Evolutionary conservation across 1,140 invertebrate species (phyloP).

Genomic region (Saccostrea echinata): DNA sequence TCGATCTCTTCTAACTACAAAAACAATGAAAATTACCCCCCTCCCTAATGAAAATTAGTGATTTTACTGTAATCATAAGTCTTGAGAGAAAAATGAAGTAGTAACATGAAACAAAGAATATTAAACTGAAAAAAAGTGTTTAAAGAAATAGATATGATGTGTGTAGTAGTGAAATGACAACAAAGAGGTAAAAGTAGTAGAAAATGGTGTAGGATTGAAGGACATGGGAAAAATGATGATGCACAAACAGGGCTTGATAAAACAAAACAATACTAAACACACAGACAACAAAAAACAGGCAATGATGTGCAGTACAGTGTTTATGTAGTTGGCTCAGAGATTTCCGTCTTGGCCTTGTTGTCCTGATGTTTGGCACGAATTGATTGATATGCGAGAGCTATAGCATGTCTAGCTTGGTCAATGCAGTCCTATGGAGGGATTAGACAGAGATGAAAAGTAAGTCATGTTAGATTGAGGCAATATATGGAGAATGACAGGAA

Average conservation of each 20-base stretch:
- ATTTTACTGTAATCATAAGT: no score
- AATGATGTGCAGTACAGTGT: neutral
- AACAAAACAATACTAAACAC: neutral
- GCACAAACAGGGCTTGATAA: neutral
- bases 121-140: neutral
- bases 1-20: no score
- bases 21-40: no score
- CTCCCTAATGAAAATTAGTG: no score
- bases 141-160: neutral
- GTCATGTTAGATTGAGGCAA: neutral
- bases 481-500: neutral
- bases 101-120: neutral
- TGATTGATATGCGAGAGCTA: neutral
- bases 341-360: neutral
- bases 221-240: neutral
- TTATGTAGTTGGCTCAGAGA: neutral
- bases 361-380: conserved; percentile 23
- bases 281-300: neutral
- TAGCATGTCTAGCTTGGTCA: neutral
- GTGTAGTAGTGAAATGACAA: neutral
- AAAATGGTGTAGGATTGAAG: neutral
- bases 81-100: neutral
- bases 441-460: neutral
- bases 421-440: conserved; percentile 9
- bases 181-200: no score